Percentiles rank a stretch among this genome's conserved stretches.
phyloP scores from a whole-genome alignment of 2,888 invertebrate species.

The Papilio gigon region DNA sequence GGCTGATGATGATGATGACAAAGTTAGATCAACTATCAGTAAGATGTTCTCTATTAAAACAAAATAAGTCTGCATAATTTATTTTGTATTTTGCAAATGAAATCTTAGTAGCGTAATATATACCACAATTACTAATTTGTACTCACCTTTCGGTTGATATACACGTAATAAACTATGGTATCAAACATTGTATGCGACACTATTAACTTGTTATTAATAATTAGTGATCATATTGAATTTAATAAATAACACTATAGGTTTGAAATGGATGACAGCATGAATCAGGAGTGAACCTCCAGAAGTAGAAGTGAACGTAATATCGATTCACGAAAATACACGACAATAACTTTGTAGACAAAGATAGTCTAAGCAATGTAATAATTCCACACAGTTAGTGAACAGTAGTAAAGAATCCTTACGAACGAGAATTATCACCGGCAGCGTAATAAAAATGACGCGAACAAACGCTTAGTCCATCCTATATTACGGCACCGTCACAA shows the following conservation, averaged over 20 bases:
- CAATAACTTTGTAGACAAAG: constrained; percentile 6
- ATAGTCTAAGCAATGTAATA: constrained; percentile 2
- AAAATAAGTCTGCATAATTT: too few relatives aligned
- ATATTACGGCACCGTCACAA: constrained; percentile 28
- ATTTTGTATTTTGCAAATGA: neutral
- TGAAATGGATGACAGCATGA: too few relatives aligned
- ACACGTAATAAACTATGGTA: neutral
- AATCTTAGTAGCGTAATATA: neutral
- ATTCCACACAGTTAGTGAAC: neutral
- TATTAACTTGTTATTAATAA: neutral
- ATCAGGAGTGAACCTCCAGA: too few relatives aligned
- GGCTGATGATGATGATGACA: too few relatives aligned
- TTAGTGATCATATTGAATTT: too few relatives aligned
- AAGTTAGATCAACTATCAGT: neutral
- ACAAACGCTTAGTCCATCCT: constrained; percentile 14
- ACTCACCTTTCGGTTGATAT: constrained; percentile 7
- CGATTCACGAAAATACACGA: neutral
- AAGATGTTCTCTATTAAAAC: neutral
- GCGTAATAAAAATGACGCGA: constrained; percentile 18
- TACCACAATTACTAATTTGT: neutral
- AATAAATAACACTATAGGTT: too few relatives aligned
- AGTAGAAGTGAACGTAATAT: neutral
- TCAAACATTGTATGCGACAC: neutral
- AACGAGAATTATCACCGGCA: constrained; percentile 11
- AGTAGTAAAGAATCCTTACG: constrained; percentile 19